These are phyloP conservation scores for Idaea aversata DNA, from an alignment of 2,888 invertebrate genomes.

Conservation along the genomic window DNA sequence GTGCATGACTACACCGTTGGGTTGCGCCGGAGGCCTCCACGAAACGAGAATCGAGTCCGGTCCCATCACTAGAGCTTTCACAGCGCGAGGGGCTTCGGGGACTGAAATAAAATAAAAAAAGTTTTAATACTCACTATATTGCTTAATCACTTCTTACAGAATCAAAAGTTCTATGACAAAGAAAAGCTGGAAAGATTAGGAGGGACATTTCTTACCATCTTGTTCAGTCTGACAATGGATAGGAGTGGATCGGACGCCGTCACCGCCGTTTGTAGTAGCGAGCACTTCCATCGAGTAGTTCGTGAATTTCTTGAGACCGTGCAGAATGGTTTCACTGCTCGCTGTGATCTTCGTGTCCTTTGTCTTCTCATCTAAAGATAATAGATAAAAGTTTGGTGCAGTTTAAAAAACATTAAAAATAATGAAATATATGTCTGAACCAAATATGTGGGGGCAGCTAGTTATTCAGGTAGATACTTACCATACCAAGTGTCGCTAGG, in stretches of 20 bases:
- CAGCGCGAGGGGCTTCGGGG: slow-evolving; percentile 95
- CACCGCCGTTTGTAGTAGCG: slow-evolving; percentile 96
- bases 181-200: background rate
- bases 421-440: too few species aligned
- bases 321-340: slow-evolving; percentile 95
- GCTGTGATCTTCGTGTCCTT: slow-evolving; percentile 95
- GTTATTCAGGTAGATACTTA: too few species aligned
- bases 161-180: too few species aligned
- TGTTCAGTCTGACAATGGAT: slow-evolving; percentile 97
- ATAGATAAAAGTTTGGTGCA: slow-evolving; percentile 22
- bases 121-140: background rate
- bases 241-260: slow-evolving; percentile 92
- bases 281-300: slow-evolving; percentile 98
- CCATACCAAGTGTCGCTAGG: slow-evolving; percentile 96
- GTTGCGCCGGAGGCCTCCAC: slow-evolving; percentile 95
- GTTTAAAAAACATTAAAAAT: background rate
- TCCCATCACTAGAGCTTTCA: slow-evolving; percentile 96
- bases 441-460: too few species aligned
- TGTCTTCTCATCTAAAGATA: slow-evolving; percentile 87
- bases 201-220: slow-evolving; percentile 84
- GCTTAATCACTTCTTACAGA: too few species aligned
- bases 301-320: slow-evolving; percentile 95
- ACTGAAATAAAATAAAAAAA: slow-evolving; percentile 73
- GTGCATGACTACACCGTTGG: slow-evolving; percentile 95
- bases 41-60: slow-evolving; percentile 94